Base-by-base conservation (phyloP, 1,140 invertebrate species). In the Leptinotarsa undecemlineata region DNA sequence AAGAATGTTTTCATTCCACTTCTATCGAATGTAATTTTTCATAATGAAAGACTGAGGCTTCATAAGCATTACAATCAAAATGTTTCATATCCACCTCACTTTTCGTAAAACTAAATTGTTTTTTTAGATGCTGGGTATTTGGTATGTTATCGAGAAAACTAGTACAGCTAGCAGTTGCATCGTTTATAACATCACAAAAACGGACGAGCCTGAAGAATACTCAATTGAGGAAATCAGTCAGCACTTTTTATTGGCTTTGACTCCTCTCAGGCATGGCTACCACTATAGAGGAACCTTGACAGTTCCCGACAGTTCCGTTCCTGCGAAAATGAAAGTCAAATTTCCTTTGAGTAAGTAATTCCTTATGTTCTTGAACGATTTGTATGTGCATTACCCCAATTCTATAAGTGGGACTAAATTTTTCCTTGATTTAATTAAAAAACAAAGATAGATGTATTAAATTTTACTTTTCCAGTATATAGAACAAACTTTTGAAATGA, bases 71-170 rank as follows among this genome's bases (percentile, higher is more conserved):
- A 19, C 21, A 6, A 26, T 26, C n/a, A 20, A 68, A 23, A 19
- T 20, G 33, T 21, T 61, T n/a, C 13, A 14, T 64, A 19, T 64
- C 11, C 42, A 15, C 13, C 0, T 6, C 15, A 0, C 17, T 61
- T 73, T 67, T n/a, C 17, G n/a, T 19, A 61, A 61, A n/a, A 11
- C 33, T 42, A 42, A 42, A 42, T 42, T 69, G 66, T 62, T 47
- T 77, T 77, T 86, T 19, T 84, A 95, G 93, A 90, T 95, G 84
- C 83, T 95, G 60, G 94, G 93, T 0, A 81, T 92, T 19, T 95
- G 94, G 94, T 93, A 92, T 83, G 94, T 93, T 0, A 90, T 95
- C 19, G 91, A 95, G 84, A 95, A 95, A 85, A 94, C 93, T 3
- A 92, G 92, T 8, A 95, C 94, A 0, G 91, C 90, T 0, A 94